Base-by-base conservation (phyloP, 2,113 vertebrate species). In the Bos taurus region DNA sequence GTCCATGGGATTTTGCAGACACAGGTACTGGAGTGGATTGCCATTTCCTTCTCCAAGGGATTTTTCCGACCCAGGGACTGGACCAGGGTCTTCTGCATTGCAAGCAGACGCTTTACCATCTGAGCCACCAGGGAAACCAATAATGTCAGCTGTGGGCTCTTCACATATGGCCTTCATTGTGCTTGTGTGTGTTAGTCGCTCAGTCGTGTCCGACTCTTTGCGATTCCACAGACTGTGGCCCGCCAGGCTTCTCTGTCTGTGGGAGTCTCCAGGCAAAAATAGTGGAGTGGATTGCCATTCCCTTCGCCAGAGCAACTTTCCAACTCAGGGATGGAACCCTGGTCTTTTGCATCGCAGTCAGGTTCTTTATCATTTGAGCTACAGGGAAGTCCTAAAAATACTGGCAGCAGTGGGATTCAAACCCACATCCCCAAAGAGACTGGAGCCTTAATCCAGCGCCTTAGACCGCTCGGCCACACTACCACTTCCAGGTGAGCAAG, bases 321-420 rank as follows among this genome's bases (percentile, higher is more conserved):
- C 17, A 36, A 3, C 64, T 36, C 17, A 71, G n/a, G 64, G 9
- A 71, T 71, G 1, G 5, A 71, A 36, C 2, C n/a, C 64, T 36
- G n/a, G n/a, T 23, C 64, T 71, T 71, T 19, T 36, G n/a, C n/a
- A 71, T 21, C 0, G 5, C 64, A 36, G 64, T 17, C 64, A 71
- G 19, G n/a, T 40, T 71, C 67, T 12, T 40, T 40, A 71, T 36
- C 5, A 0, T 71, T 71, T 40, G 67, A 71, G 19, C 19, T 36
- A 40, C 67, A 40, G 19, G 64, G n/a, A 71, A 71, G 10, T 23
- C 36, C 9, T 71, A 40, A 40, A 71, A 71, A 3, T 1, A 3
- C 23, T 98, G 96, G 98, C 97, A 98, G 98, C 88, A 96, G 98
- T 98, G 96, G 97, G 98, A 97, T 97, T 98, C 94, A 92, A 98